Base-by-base conservation (phyloP, 1,140 invertebrate genomes). In the Eupeodes corollae region DNA sequence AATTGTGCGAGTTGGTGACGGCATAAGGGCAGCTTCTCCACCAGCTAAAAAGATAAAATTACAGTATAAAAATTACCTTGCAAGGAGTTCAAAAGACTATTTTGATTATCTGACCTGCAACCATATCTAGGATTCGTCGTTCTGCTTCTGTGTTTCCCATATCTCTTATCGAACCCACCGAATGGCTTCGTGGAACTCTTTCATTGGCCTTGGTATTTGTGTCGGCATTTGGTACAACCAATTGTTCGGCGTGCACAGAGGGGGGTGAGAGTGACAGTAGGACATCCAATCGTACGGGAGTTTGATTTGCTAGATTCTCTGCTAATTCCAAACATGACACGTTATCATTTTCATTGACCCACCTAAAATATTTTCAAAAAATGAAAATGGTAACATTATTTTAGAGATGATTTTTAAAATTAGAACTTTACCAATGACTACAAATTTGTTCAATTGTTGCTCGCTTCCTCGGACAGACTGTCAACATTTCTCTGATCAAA, bases 401-500 rank as follows among this genome's bases (percentile, higher is more conserved):
- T 26, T 26, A 5, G 21, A 8, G 10, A 11, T 39, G 16, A 41
- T 6, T 21, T 12, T 41, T 48, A 26, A 11, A 12, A 44, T 33
- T 34, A 6, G 30, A 46, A 8, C 58, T 71, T 70, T 58, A 74
- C 87, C 88, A 88, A 73, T 99, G 90, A 18, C 80, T 79, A 62
- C 94, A 95, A 35, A 98, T 94, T 65, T 91, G 90, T 52, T 88
- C 83, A 52, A 99, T 92, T 53, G 88, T 89, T 6, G 94, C 91
- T 56, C 96, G 74, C 59, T 87, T 82, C 14, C 79, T 72, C 0
- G 94, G 91, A 61, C 89, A 87, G 1, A 97, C 91, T 1, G 89
- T 92, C 45, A 99, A 72, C 83, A 99, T 91, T 46, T 90, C 86
- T 38, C 86, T 79, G 47, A 99, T 98, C 15, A 99, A 75, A 32